Evolutionary conservation across 1,140 invertebrate genomes (phyloP).

Genomic region (Pseudomyrmex cubaensis): DNA sequence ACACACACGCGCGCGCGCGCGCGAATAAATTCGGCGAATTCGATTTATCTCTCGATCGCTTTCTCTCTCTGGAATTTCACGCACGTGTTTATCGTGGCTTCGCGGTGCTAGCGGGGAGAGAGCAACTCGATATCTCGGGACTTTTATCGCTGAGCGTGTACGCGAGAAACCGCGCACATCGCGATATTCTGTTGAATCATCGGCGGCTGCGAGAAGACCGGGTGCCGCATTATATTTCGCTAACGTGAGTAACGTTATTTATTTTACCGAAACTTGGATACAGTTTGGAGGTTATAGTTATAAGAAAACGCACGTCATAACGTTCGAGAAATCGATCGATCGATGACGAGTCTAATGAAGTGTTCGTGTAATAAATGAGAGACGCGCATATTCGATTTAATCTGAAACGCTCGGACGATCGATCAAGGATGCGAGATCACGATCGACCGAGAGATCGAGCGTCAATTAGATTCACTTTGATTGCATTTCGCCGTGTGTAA

Average conservation of each 20-base stretch:
- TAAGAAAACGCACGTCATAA: not conserved
- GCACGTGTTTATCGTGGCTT: no score
- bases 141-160: not conserved
- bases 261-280: not conserved
- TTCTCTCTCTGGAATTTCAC: no score
- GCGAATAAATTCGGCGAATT: no score
- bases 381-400: no score
- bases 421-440: not conserved
- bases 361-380: no score
- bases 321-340: no score
- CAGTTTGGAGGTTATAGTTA: not conserved
- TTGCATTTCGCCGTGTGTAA: not conserved
- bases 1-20: no score
- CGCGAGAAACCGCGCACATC: not conserved
- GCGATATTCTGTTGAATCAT: not conserved
- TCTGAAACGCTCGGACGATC: not conserved
- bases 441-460: no score
- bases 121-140: no score
- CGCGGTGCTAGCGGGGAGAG: no score
- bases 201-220: not conserved
- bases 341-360: no score
- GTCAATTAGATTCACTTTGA: conserved; percentile 23
- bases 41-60: no score
- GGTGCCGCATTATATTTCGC: not conserved
- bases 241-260: not conserved